Evolutionary conservation across 2,797 vertebrate species (phyloP).

Genomic region (Lacerta agilis): DNA sequence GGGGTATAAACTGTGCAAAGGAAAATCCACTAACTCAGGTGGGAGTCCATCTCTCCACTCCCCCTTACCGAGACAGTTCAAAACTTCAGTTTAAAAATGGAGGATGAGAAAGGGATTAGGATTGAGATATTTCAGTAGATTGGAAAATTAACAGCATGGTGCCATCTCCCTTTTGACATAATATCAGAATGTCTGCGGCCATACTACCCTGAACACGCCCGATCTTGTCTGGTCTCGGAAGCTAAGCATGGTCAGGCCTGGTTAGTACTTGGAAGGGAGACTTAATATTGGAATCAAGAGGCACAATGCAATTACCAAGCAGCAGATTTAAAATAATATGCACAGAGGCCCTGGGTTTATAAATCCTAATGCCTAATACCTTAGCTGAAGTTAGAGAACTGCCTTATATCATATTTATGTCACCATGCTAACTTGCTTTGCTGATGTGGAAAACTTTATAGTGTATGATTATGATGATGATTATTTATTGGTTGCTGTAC

Average conservation of each 20-base stretch:
- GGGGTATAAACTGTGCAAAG: constrained; percentile 84
- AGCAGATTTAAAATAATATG: background rate
- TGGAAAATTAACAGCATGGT: background rate
- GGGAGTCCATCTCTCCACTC: constrained; percentile 59
- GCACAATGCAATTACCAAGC: background rate
- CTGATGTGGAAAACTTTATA: no score
- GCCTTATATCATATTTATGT: no score
- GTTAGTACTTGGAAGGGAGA: no score
- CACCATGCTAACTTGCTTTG: no score
- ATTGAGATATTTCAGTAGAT: background rate
- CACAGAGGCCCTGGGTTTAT: no score
- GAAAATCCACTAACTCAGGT: constrained; percentile 79
- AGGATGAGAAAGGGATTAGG: background rate
- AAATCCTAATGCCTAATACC: background rate
- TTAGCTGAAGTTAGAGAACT: background rate
- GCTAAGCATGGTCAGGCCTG: no score
- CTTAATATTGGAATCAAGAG: background rate
- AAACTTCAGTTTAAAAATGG: background rate
- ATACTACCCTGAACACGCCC: no score
- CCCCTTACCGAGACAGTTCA: accelerated
- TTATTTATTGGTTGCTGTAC: no score
- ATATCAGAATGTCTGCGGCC: background rate
- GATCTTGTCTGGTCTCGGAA: no score
- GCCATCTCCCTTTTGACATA: background rate
- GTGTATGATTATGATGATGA: no score